phyloP scores from a whole-genome alignment of 2,888 invertebrate genomes.

The Odontocerum albicorne region DNA sequence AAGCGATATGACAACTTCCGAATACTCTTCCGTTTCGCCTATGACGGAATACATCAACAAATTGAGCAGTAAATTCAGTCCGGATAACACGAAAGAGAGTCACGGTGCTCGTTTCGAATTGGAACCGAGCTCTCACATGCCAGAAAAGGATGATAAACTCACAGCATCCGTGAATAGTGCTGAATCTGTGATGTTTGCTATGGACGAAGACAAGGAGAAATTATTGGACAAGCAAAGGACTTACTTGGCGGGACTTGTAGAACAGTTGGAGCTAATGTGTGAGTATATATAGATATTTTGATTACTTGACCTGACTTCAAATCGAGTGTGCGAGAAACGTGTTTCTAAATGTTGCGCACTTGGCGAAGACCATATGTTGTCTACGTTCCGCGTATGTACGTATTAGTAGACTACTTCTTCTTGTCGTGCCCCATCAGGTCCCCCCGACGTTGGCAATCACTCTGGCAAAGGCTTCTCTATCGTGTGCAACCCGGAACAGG shows the following conservation, averaged over 20 bases:
- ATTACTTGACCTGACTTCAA: not conserved
- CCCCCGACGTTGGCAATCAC: too few species aligned
- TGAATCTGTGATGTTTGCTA: slow-evolving; percentile 17
- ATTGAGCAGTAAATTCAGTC: not conserved
- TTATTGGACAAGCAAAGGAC: slow-evolving; percentile 46
- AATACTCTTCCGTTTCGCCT: slow-evolving; percentile 21
- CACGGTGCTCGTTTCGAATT: not conserved
- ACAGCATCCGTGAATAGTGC: slow-evolving; percentile 2
- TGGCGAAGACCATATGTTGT: too few species aligned
- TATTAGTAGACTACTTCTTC: too few species aligned
- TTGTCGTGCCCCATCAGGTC: too few species aligned
- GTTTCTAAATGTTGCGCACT: too few species aligned
- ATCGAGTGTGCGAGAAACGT: too few species aligned
- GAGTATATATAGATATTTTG: slow-evolving; percentile 38
- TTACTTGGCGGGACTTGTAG: slow-evolving; percentile 52
- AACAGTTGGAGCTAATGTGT: slow-evolving; percentile 55
- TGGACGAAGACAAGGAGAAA: slow-evolving; percentile 38
- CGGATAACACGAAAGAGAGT: not conserved
- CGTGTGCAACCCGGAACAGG: too few species aligned
- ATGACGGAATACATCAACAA: slow-evolving; percentile 14
- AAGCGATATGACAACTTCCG: slow-evolving; percentile 8
- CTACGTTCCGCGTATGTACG: too few species aligned
- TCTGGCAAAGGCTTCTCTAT: too few species aligned
- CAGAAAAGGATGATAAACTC: slow-evolving; percentile 4
- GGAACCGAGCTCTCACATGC: slow-evolving; percentile 1